Conservation (phyloP, 2,888 invertebrate genomes). For the Campoletis raptor region DNA sequence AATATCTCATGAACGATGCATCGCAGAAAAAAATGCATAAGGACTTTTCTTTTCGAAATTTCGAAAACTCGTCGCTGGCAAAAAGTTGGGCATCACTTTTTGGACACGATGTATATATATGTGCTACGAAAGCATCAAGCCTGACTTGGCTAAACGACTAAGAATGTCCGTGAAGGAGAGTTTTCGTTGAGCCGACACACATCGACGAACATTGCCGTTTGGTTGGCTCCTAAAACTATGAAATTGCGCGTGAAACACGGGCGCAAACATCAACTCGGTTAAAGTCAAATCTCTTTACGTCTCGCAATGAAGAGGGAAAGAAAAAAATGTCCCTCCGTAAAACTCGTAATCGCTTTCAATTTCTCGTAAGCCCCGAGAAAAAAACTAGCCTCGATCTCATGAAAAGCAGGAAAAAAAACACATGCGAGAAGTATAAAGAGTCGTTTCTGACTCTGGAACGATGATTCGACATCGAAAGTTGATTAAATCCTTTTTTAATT, state of each 20-base stretch:
- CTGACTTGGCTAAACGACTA: constrained; percentile 44
- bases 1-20: background rate
- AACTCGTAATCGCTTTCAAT: constrained; percentile 53
- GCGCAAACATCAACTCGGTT: constrained; percentile 50
- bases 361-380: constrained; percentile 16
- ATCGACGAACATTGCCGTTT: constrained; percentile 32
- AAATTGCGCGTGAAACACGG: constrained; percentile 64
- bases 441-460: background rate
- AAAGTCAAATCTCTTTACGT: constrained; percentile 42
- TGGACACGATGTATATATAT: constrained; percentile 2
- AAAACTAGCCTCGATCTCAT: constrained; percentile 5
- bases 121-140: constrained; percentile 47
- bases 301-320: constrained; percentile 23
- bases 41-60: background rate
- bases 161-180: constrained; percentile 30
- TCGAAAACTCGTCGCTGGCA: background rate
- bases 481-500: constrained; percentile 16
- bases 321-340: constrained; percentile 64
- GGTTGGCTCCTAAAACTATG: constrained; percentile 53
- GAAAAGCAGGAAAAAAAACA: background rate
- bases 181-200: constrained; percentile 50
- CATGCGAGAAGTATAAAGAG: constrained; percentile 4
- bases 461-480: constrained; percentile 7
- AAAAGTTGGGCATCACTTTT: background rate
- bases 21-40: background rate